Percentiles rank a stretch among this genome's conserved stretches.
These are phyloP conservation scores for Nymphalis c-album DNA, from an alignment of 2,888 invertebrate genomes.

Conservation along the genomic window DNA sequence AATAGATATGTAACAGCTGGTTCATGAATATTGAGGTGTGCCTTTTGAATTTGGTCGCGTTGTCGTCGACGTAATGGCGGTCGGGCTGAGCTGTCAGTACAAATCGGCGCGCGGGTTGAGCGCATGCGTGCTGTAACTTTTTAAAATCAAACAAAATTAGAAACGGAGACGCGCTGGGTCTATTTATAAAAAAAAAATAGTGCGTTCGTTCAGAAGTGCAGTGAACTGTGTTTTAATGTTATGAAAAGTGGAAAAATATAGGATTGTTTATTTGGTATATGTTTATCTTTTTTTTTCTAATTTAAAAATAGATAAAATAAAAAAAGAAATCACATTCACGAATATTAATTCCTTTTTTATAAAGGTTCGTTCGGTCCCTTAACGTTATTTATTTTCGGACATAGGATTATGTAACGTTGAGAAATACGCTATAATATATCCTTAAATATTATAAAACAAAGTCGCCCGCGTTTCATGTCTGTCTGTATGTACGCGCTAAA, in stretches of 20 bases:
- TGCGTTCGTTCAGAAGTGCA: constrained; percentile 64
- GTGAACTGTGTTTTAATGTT: constrained; percentile 55
- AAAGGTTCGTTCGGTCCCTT: too few relatives aligned
- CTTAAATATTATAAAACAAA: too few relatives aligned
- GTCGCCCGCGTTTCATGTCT: too few relatives aligned
- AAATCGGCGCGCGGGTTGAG: constrained; percentile 57
- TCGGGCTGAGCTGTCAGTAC: constrained; percentile 51
- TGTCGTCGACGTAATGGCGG: constrained; percentile 21
- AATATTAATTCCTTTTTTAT: too few relatives aligned
- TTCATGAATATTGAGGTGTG: constrained; percentile 12
- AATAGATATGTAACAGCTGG: constrained; percentile 25
- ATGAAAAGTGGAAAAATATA: constrained; percentile 37
- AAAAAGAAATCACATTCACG: too few relatives aligned
- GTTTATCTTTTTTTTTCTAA: constrained; percentile 9
- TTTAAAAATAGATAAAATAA: not conserved
- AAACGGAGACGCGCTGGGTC: constrained; percentile 40
- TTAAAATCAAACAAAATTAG: constrained; percentile 40
- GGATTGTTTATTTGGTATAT: constrained; percentile 30
- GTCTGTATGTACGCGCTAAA: too few relatives aligned
- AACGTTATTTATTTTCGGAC: too few relatives aligned
- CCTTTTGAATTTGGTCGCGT: constrained; percentile 49
- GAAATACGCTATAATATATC: too few relatives aligned
- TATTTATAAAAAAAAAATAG: constrained; percentile 55
- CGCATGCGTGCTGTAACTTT: constrained; percentile 54
- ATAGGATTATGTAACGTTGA: too few relatives aligned